Conservation (phyloP, 2,797 vertebrate species). For the Cyprinodon diabolis region DNA sequence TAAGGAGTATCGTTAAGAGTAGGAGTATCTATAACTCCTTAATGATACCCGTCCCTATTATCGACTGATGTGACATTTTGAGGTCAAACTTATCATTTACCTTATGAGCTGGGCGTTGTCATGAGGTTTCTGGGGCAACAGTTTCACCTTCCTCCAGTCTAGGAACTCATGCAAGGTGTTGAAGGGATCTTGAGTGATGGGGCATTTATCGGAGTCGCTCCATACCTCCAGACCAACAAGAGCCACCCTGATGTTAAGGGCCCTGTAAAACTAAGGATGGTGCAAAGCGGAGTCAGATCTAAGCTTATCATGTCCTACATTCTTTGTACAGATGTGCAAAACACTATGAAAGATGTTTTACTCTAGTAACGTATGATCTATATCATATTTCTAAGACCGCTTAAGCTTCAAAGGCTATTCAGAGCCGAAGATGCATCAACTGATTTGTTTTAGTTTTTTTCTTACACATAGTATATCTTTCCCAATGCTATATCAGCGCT, state of each 20-base stretch:
- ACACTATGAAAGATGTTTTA: not conserved
- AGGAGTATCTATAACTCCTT: too few species aligned
- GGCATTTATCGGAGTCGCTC: slow-evolving; percentile 94
- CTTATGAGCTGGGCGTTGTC: slow-evolving; percentile 98
- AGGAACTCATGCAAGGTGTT: slow-evolving; percentile 95
- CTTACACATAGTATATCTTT: slow-evolving; percentile 17
- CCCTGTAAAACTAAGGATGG: slow-evolving; percentile 89
- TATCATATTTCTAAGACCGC: slow-evolving; percentile 1
- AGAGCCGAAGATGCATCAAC: not conserved
- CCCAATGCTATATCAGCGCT: slow-evolving; percentile 23
- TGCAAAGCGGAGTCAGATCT: slow-evolving; percentile 2
- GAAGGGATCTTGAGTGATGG: slow-evolving; percentile 95
- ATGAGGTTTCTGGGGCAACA: slow-evolving; percentile 92
- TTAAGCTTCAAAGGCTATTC: slow-evolving; percentile 8
- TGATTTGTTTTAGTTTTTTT: slow-evolving; percentile 4
- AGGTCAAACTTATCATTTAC: slow-evolving; percentile 64
- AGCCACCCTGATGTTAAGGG: slow-evolving; percentile 94
- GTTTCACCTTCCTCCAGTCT: slow-evolving; percentile 96
- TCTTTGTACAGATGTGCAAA: slow-evolving; percentile 12
- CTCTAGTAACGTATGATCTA: slow-evolving; percentile 11
- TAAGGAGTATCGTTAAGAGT: too few species aligned
- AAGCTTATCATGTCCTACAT: slow-evolving; percentile 17
- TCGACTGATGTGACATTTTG: not conserved
- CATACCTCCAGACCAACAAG: slow-evolving; percentile 97
- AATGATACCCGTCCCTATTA: too few species aligned